Percentiles rank a stretch among this genome's conserved stretches.
Conservation (phyloP, 2,888 invertebrate genomes). For the Sminthurinus aureus region DNA sequence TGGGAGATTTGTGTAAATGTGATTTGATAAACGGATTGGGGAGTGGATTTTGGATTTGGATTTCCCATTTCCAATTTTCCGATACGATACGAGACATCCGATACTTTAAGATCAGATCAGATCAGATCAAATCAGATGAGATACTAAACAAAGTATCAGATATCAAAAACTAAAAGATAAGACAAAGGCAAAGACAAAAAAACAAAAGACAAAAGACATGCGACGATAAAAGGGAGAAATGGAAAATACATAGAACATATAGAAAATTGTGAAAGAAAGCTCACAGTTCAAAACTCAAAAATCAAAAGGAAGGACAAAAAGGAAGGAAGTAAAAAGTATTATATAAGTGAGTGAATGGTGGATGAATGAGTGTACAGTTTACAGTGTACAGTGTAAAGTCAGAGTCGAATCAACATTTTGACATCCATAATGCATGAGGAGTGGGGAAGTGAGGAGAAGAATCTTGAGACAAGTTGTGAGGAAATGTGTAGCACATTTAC, state of each 20-base stretch:
- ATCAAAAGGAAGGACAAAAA: neutral
- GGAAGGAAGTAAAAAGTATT: no score
- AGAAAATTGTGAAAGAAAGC: no score
- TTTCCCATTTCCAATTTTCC: neutral
- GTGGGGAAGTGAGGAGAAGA: constrained; percentile 14
- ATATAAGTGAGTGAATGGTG: neutral
- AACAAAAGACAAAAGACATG: neutral
- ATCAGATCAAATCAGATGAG: no score
- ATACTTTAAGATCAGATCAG: no score
- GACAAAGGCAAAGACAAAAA: no score
- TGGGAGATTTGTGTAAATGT: constrained; percentile 9
- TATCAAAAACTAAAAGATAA: no score
- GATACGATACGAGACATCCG: no score
- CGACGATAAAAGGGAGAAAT: neutral
- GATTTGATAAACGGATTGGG: constrained; percentile 9
- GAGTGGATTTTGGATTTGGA: neutral
- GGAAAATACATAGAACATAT: neutral
- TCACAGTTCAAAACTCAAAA: neutral
- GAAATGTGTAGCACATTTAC: constrained; percentile 14
- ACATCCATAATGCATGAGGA: constrained; percentile 42
- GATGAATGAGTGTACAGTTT: neutral
- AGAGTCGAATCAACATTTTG: constrained; percentile 32
- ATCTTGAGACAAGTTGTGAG: constrained; percentile 24
- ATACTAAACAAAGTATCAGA: no score
- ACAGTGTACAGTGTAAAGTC: neutral